Percentiles rank a stretch among this genome's conserved stretches.
Evolutionary conservation across 2,113 vertebrate genomes (phyloP).

Genomic region (Odocoileus hemionus): DNA sequence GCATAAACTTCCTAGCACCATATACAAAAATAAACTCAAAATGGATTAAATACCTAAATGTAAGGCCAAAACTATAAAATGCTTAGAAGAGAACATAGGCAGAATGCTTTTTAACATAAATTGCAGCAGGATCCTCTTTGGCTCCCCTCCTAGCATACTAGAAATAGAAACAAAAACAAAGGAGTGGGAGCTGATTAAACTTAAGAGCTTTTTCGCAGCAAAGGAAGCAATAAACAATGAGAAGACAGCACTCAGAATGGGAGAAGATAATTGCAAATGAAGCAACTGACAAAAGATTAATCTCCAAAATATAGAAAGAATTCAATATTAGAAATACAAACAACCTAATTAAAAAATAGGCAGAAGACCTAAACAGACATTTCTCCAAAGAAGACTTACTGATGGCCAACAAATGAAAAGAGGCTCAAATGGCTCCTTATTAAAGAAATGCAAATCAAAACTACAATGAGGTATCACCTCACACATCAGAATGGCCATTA

Average conservation of each 20-base stretch:
- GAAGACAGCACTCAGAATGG: neutral
- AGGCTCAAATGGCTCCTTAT: neutral
- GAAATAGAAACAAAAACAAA: neutral
- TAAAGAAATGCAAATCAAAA: neutral
- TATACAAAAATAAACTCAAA: too few species aligned
- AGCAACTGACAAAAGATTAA: neutral
- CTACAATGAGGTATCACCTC: neutral
- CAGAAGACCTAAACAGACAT: neutral
- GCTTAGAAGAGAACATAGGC: neutral
- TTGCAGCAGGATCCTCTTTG: neutral
- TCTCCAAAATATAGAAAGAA: neutral
- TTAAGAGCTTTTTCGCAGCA: neutral
- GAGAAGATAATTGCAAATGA: neutral
- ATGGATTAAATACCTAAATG: too few species aligned
- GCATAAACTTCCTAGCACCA: too few species aligned
- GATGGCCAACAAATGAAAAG: neutral
- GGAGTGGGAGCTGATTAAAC: neutral
- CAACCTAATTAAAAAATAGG: neutral
- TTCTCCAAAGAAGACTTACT: neutral
- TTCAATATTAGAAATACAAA: neutral
- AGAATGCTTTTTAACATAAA: neutral
- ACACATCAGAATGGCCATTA: neutral
- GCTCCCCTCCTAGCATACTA: neutral
- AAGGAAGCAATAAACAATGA: neutral
- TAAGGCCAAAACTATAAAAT: too few species aligned